phyloP scores from a whole-genome alignment of 2,888 invertebrate species.

The Drosophila austrosaltans region DNA sequence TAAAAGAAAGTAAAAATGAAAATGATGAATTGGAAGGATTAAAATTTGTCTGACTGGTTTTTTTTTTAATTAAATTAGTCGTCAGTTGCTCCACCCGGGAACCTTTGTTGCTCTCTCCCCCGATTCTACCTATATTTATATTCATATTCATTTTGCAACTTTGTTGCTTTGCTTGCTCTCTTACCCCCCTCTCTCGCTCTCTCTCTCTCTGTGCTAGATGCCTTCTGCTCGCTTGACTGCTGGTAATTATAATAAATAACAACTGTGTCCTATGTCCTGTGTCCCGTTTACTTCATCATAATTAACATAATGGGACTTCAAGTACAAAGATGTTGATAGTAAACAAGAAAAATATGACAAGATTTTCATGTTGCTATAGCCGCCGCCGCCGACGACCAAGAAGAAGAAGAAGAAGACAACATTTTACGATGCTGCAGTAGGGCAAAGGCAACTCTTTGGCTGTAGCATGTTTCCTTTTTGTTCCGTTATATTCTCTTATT shows the following conservation, averaged over 20 bases:
- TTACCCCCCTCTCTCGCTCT: no score
- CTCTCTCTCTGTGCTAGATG: conserved; percentile 5
- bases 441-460: conserved; percentile 58
- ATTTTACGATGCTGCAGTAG: conserved; percentile 16
- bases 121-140: conserved; percentile 2
- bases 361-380: conserved; percentile 69
- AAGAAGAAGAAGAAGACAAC: conserved; percentile 20
- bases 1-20: not conserved
- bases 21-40: conserved; percentile 10
- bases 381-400: conserved; percentile 28
- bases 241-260: conserved; percentile 79
- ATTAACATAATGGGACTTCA: conserved; percentile 79
- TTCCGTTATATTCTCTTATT: conserved; percentile 10
- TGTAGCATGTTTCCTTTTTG: conserved; percentile 19
- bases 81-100: not conserved
- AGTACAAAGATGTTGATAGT: conserved; percentile 79
- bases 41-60: not conserved
- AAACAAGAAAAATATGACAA: conserved; percentile 80
- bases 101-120: no score
- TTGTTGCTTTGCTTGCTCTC: conserved; percentile 8
- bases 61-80: conserved; percentile 7
- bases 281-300: conserved; percentile 80
- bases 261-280: conserved; percentile 73
- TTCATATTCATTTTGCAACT: conserved; percentile 63
- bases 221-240: conserved; percentile 60